Conservation (phyloP, 2,888 invertebrate species). For the Xestia sexstrigata region DNA sequence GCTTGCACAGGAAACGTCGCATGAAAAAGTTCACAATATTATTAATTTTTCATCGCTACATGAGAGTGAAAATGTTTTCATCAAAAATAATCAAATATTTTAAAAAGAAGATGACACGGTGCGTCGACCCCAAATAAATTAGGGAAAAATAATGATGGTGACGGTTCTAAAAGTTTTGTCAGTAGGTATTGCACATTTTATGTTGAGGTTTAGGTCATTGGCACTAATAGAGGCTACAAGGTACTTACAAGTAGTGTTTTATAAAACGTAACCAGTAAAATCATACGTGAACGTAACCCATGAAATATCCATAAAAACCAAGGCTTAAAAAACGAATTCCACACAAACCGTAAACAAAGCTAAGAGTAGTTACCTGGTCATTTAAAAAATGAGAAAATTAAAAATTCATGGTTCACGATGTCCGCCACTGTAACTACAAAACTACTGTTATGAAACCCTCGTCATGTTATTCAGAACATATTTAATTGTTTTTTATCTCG, state of each 20-base stretch:
- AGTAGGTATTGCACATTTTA: not conserved
- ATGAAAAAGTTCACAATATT: constrained; percentile 25
- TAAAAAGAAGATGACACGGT: not conserved
- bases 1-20: constrained; percentile 24
- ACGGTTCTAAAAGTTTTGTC: not conserved
- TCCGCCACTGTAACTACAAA: constrained; percentile 25
- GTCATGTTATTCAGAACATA: not conserved
- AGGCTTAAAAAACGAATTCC: not conserved
- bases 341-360: not conserved
- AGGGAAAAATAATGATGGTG: not conserved
- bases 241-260: not conserved
- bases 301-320: not conserved
- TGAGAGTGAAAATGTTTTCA: not conserved
- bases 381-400: constrained; percentile 16
- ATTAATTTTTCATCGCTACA: constrained; percentile 20
- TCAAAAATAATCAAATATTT: not conserved
- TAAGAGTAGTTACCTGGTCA: too few species aligned
- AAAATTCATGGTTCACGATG: constrained; percentile 30
- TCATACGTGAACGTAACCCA: not conserved
- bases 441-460: constrained; percentile 20
- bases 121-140: not conserved
- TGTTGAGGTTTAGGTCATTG: not conserved
- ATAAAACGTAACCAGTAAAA: not conserved
- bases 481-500: constrained; percentile 13
- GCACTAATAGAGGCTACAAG: not conserved